Evolutionary conservation across 2,113 vertebrate species (phyloP), one percentile per base, ranked within the genome.

Genomic region (Vombatus ursinus): DNA sequence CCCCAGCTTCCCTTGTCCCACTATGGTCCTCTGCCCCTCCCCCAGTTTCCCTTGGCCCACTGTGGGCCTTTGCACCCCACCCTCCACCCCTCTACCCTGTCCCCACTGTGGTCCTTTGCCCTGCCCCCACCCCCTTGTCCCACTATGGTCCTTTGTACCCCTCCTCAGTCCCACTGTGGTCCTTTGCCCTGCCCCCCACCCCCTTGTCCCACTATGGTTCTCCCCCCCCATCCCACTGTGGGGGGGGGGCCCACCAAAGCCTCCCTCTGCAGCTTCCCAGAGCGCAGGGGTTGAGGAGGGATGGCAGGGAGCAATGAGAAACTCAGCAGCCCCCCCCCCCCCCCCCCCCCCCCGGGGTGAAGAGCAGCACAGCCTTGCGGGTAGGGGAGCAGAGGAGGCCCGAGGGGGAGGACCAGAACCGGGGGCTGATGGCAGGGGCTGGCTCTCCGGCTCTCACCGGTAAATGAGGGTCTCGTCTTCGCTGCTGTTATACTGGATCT

Each of bases 401-500:
- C 54, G 26, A 89, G 26, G 49, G 22, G 91, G 94, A 52, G 54
- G 25, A 24, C 68, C 3, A 28, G 92, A 44, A 48, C 14, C 54
- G 48, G 48, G 2, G 48, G 48, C 48, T 49, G 2, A 49, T 49
- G 2, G 48, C 48, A 2, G 48, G 48, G 2, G 48, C 48, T 49
- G 2, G 48, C 68, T 7, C 90, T n/a, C 53, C 0, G 9, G 3
- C 93, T 89, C 97, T 98, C 98, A 98, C 98, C 98, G 98, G 97
- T 99, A 99, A 92, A 98, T 97, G 57, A 98, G 98, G 10, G 98
- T 97, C 90, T 98, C 98, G 0, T 99, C 98, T 51, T 95, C 98
- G 8, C 98, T 98, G 97, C 98, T 98, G 98, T 99, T 99, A 94
- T 99, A 99, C 96, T 98, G 98, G 95, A 99, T 98, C 91, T 99